Evolutionary conservation across 2,113 vertebrate species (phyloP).

Genomic region (Podiceps cristatus): DNA sequence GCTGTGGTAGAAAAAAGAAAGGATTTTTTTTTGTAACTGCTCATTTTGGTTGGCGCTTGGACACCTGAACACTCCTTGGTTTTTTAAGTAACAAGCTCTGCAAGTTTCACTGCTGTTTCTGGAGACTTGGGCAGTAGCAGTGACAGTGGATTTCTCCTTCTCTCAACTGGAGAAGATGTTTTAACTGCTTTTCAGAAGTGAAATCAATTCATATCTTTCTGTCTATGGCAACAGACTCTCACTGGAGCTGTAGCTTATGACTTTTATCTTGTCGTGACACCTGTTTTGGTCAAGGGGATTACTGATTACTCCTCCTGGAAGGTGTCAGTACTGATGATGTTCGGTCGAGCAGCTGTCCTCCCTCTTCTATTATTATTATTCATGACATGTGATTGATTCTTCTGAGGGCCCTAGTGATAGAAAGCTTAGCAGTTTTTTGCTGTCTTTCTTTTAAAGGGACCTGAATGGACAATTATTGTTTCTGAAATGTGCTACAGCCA

Average conservation of each 20-base stretch:
- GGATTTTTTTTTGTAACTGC: background rate
- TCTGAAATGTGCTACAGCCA: background rate
- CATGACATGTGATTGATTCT: background rate
- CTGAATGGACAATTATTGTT: constrained; percentile 27
- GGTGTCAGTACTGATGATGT: constrained; percentile 23
- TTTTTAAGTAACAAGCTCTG: background rate
- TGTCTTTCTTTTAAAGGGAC: constrained; percentile 2
- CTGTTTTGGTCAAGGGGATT: constrained; percentile 37
- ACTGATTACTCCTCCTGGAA: constrained; percentile 13
- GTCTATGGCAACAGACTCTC: background rate
- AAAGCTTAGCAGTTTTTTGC: constrained; percentile 13
- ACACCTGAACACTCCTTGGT: background rate
- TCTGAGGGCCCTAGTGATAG: background rate
- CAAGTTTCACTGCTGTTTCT: background rate
- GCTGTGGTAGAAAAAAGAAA: background rate
- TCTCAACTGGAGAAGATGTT: background rate
- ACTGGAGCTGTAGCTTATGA: background rate
- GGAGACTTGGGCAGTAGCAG: background rate
- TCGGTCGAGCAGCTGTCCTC: constrained; percentile 25
- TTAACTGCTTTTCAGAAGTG: background rate
- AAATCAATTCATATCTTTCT: constrained; percentile 15
- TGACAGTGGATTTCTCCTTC: background rate
- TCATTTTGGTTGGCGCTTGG: background rate
- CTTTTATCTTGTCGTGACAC: constrained; percentile 44
- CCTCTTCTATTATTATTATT: constrained; percentile 37